phyloP scores from a whole-genome alignment of 1,140 invertebrate species.

The Dreissena polymorpha region DNA sequence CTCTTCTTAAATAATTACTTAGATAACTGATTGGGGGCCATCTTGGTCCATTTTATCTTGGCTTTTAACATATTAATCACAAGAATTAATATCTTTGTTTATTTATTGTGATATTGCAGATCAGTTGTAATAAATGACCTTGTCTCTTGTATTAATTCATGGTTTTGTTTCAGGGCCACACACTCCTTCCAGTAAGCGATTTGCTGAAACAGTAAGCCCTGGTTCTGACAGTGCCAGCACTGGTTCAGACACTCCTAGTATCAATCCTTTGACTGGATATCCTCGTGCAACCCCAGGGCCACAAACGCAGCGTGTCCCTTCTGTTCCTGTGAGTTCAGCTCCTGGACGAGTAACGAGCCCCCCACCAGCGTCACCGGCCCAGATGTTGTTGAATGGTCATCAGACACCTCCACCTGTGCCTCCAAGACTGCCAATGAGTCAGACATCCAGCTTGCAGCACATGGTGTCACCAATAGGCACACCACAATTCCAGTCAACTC shows the following conservation, averaged over 20 bases:
- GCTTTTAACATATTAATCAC: no score
- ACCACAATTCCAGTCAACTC: conserved; percentile 6
- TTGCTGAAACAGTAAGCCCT: conserved; percentile 84
- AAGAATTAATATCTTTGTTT: no score
- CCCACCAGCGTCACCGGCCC: conserved; percentile 34
- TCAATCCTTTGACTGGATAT: conserved; percentile 42
- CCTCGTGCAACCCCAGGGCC: conserved; percentile 22
- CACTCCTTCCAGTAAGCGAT: conserved; percentile 76
- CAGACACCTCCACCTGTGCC: conserved; percentile 87
- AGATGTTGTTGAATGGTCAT: conserved; percentile 78
- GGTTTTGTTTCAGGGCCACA: no score
- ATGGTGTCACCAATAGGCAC: conserved; percentile 49
- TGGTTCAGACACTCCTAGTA: conserved; percentile 91
- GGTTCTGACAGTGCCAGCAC: conserved; percentile 92
- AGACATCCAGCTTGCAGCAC: conserved; percentile 19
- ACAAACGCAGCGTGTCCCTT: conserved; percentile 1
- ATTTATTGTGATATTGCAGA: no score
- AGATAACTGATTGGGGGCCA: no score
- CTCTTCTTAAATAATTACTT: no score
- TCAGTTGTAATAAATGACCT: no score
- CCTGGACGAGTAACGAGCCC: conserved; percentile 37
- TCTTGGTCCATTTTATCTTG: no score
- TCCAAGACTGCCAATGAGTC: conserved; percentile 78
- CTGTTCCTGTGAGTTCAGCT: not conserved
- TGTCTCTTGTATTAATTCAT: no score